These are phyloP conservation scores for Marmota monax DNA, from an alignment of 2,113 vertebrate genomes.

Conservation along the genomic window DNA sequence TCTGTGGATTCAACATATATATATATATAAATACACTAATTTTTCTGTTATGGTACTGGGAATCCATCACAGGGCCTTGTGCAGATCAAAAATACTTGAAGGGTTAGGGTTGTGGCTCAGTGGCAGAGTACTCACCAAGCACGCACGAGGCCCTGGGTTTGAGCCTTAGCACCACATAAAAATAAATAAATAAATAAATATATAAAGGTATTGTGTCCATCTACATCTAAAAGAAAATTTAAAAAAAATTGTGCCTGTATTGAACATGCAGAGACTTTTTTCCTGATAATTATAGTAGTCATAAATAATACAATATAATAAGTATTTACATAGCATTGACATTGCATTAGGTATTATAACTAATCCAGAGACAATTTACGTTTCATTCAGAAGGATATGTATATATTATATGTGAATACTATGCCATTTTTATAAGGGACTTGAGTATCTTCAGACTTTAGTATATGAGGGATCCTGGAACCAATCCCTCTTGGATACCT, in stretches of 20 bases:
- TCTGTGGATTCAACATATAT: not conserved
- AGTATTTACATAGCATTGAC: not conserved
- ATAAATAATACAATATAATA: not conserved
- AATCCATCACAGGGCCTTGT: too few species aligned
- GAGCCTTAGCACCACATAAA: too few species aligned
- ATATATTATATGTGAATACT: not conserved
- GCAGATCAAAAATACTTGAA: not conserved
- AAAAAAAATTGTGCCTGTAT: not conserved
- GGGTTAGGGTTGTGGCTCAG: too few species aligned
- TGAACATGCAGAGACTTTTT: not conserved
- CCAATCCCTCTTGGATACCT: not conserved
- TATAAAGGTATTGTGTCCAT: too few species aligned
- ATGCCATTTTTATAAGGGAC: not conserved
- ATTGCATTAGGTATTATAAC: not conserved
- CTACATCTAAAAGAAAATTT: too few species aligned
- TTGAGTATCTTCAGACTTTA: not conserved
- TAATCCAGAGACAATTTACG: not conserved
- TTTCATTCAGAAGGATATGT: not conserved
- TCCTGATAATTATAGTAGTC: not conserved
- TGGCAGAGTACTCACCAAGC: too few species aligned
- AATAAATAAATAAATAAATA: too few species aligned
- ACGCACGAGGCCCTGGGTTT: too few species aligned
- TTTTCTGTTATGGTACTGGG: too few species aligned
- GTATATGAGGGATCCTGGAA: not conserved
- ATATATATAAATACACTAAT: too few species aligned